Evolutionary conservation across 2,888 invertebrate genomes (phyloP).

Genomic region (Celastrina argiolus): DNA sequence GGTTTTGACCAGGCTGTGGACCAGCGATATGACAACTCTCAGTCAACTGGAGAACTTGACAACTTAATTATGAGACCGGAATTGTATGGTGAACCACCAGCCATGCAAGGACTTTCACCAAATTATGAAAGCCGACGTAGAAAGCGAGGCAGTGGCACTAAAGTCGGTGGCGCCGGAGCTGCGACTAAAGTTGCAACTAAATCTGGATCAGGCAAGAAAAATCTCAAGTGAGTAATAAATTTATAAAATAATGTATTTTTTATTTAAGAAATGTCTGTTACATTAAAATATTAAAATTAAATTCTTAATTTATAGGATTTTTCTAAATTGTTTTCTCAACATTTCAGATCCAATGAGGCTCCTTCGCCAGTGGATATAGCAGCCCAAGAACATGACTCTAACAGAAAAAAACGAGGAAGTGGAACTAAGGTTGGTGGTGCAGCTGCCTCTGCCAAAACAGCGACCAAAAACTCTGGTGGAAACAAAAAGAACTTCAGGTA

Average conservation of each 20-base stretch:
- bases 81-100: constrained; percentile 78
- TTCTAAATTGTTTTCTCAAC: not conserved
- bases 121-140: constrained; percentile 62
- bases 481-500: constrained; percentile 72
- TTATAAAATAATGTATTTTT: no score
- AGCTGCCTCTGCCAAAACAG: constrained; percentile 67
- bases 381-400: constrained; percentile 54
- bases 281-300: not conserved
- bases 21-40: constrained; percentile 59
- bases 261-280: no score
- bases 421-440: constrained; percentile 69
- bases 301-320: not conserved
- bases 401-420: constrained; percentile 64
- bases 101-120: constrained; percentile 62
- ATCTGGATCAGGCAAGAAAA: constrained; percentile 68
- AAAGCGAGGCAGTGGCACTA: constrained; percentile 67
- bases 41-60: constrained; percentile 68
- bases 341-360: constrained; percentile 54
- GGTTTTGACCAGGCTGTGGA: constrained; percentile 64
- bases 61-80: constrained; percentile 81
- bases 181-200: constrained; percentile 72
- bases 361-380: constrained; percentile 56
- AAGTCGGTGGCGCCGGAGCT: constrained; percentile 69
- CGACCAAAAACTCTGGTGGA: constrained; percentile 67
- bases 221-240: constrained; percentile 59